Evolutionary conservation across 2,888 invertebrate genomes (phyloP).

Genomic region (Synanthedon tipuliformis): DNA sequence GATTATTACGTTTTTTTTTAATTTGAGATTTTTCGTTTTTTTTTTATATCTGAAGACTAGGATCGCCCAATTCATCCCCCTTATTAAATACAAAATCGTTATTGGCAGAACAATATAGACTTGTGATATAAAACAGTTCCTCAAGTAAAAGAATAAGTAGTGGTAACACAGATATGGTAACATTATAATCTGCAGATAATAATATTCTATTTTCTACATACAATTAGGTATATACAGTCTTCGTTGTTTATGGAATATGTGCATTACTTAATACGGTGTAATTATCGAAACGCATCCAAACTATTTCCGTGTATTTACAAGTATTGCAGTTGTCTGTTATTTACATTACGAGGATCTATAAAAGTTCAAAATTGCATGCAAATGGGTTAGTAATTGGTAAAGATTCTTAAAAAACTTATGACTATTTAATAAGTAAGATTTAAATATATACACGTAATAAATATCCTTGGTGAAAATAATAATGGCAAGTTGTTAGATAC

Average conservation of each 20-base stretch:
- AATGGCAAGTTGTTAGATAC: conserved; percentile 67
- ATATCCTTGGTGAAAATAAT: conserved; percentile 64
- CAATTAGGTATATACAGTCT: conserved; percentile 42
- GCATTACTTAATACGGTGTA: background rate
- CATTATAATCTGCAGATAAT: conserved; percentile 16
- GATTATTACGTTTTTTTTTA: conserved; percentile 1
- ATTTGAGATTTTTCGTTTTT: background rate
- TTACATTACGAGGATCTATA: conserved; percentile 32
- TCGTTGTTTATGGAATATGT: conserved; percentile 24
- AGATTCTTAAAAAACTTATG: conserved; percentile 38
- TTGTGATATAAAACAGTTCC: conserved; percentile 14
- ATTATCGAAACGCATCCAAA: conserved; percentile 8
- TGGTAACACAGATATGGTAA: conserved; percentile 40
- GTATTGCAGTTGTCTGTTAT: conserved; percentile 31
- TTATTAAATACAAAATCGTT: conserved; percentile 10
- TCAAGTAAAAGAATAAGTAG: conserved; percentile 13
- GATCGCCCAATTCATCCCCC: conserved; percentile 14
- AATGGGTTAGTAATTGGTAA: conserved; percentile 31
- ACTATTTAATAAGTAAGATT: conserved; percentile 33
- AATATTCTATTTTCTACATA: conserved; percentile 25
- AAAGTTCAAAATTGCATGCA: conserved; percentile 30
- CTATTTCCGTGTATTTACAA: conserved; percentile 51
- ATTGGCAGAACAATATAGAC: conserved; percentile 26
- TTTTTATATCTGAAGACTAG: conserved; percentile 27
- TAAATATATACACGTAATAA: conserved; percentile 59